Conservation (phyloP, 2,113 vertebrate species). For the Perca schrenkii region DNA sequence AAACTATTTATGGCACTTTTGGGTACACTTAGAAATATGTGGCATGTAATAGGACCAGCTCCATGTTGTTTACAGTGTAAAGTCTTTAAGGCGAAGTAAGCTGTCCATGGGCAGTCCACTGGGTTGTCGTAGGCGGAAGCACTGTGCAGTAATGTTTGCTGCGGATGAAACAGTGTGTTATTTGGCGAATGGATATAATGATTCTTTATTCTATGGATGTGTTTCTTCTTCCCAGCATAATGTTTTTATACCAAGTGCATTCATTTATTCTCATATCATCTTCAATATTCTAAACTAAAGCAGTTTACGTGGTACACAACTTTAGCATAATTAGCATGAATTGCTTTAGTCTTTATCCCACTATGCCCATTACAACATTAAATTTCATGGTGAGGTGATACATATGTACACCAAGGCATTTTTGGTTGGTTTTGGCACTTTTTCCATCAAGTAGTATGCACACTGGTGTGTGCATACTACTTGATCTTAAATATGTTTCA, state of each 20-base stretch:
- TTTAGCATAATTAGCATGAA: conserved; percentile 22
- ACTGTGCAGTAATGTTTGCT: background rate
- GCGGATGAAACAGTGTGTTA: conserved; percentile 14
- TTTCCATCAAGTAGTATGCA: conserved; percentile 4
- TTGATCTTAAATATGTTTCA: conserved; percentile 1
- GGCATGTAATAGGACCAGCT: background rate
- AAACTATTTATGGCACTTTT: background rate
- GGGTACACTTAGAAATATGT: background rate
- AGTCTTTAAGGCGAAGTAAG: background rate
- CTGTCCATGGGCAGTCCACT: background rate
- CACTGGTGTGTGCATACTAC: background rate
- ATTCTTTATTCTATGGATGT: conserved; percentile 7
- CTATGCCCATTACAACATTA: background rate
- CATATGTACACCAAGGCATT: background rate
- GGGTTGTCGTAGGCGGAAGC: background rate
- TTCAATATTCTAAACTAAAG: conserved; percentile 37
- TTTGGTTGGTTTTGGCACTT: background rate
- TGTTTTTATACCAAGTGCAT: conserved; percentile 30
- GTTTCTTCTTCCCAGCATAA: background rate
- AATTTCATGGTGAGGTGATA: conserved; percentile 13
- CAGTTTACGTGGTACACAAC: background rate
- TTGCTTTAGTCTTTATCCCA: background rate
- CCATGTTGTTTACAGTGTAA: background rate
- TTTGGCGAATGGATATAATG: conserved; percentile 39
- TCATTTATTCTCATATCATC: conserved; percentile 29